phyloP scores from a whole-genome alignment of 2,888 invertebrate species.

The Branchipolynoe longqiensis region DNA sequence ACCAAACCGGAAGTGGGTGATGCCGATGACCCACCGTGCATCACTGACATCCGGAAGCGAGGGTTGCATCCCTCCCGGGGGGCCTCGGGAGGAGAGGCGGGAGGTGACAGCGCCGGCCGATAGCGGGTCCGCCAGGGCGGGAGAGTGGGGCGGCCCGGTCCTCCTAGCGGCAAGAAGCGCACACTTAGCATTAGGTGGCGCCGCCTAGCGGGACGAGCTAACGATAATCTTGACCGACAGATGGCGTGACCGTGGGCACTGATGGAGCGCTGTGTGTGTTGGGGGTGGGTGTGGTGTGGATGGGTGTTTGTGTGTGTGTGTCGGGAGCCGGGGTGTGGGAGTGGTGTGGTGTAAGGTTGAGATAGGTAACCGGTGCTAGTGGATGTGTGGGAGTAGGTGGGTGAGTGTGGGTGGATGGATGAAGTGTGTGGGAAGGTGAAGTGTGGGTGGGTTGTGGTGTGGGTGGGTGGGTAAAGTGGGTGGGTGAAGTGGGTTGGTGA shows the following conservation, averaged over 20 bases:
- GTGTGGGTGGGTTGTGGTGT: too few species aligned
- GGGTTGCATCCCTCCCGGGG: neutral
- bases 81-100: neutral
- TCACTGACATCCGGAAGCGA: neutral
- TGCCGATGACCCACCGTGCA: too few species aligned
- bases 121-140: slow-evolving; percentile 23
- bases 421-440: too few species aligned
- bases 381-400: neutral
- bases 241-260: slow-evolving; percentile 42
- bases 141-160: neutral
- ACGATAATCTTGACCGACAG: slow-evolving; percentile 50
- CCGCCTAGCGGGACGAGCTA: slow-evolving; percentile 2
- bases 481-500: too few species aligned
- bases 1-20: slow-evolving; percentile 41
- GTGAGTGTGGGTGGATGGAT: too few species aligned
- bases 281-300: neutral
- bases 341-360: neutral
- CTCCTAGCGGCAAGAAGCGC: slow-evolving; percentile 50
- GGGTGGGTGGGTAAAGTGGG: too few species aligned
- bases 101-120: slow-evolving; percentile 37
- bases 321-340: neutral
- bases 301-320: neutral
- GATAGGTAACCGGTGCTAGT: neutral
- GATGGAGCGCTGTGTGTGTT: neutral
- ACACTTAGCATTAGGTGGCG: slow-evolving; percentile 37